Conservation (phyloP, 2,888 invertebrate genomes). For the Clepsis dumicolana region DNA sequence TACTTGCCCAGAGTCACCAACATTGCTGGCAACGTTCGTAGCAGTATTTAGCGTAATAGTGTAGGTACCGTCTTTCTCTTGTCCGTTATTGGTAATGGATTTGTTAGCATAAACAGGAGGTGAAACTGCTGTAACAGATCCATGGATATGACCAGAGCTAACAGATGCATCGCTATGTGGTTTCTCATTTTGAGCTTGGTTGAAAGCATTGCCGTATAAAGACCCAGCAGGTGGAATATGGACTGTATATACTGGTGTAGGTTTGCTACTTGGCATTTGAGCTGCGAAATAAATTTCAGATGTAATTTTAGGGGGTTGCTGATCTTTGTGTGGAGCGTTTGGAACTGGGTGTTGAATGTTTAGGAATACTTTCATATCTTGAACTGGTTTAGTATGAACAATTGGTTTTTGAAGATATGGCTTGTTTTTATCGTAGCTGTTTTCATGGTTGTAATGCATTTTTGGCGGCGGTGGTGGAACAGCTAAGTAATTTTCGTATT, state of each 20-base stretch:
- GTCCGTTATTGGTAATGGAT: constrained; percentile 57
- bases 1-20: constrained; percentile 63
- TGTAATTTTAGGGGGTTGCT: constrained; percentile 77
- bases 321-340: constrained; percentile 57
- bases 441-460: constrained; percentile 66
- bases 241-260: constrained; percentile 75
- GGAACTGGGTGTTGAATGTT: constrained; percentile 79
- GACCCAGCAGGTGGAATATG: constrained; percentile 67
- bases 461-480: constrained; percentile 82
- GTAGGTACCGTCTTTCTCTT: constrained; percentile 67
- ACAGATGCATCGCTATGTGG: constrained; percentile 45
- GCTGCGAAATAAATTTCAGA: constrained; percentile 83
- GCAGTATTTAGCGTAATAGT: constrained; percentile 75
- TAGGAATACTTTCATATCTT: constrained; percentile 80
- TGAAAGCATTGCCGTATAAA: constrained; percentile 55
- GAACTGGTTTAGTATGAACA: constrained; percentile 76
- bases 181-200: constrained; percentile 50
- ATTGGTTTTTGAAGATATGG: constrained; percentile 72
- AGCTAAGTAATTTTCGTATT: constrained; percentile 80
- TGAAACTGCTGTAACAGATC: constrained; percentile 56
- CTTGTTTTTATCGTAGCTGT: constrained; percentile 67
- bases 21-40: constrained; percentile 69
- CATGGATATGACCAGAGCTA: constrained; percentile 49
- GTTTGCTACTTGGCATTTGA: constrained; percentile 71
- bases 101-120: constrained; percentile 62